A percentile compares a stretch with the other conserved stretches of the same genome.
Conservation (phyloP, 2,113 vertebrate species). For the Clarias magur region DNA sequence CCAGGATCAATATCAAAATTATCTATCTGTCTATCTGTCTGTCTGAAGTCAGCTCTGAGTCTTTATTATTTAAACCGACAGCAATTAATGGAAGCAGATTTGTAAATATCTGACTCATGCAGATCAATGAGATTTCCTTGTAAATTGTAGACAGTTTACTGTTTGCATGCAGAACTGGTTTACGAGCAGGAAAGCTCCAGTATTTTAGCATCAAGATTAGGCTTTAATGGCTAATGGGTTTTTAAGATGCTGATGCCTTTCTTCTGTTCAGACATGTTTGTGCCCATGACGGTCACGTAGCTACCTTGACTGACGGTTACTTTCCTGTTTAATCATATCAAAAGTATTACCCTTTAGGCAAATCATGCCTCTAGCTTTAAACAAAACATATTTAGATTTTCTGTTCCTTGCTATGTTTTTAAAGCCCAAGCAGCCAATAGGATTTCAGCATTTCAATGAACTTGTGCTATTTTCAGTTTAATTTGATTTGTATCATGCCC, state of each 20-base stretch:
- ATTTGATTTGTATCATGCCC: not conserved
- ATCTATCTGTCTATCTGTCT: too few species aligned
- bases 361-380: constrained; percentile 2
- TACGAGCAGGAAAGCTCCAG: not conserved
- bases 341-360: not conserved
- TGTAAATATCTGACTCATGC: not conserved
- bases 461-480: not conserved
- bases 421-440: not conserved
- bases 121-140: not conserved
- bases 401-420: not conserved
- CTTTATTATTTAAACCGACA: too few species aligned
- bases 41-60: too few species aligned
- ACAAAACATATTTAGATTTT: not conserved
- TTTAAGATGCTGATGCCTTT: not conserved
- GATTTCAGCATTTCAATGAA: not conserved
- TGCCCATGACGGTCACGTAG: not conserved
- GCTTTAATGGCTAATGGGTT: not conserved
- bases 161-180: not conserved
- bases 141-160: not conserved
- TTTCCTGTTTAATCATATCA: constrained; percentile 2
- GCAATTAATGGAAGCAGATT: not conserved
- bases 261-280: not conserved
- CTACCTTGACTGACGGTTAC: not conserved
- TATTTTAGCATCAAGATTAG: not conserved
- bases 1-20: too few species aligned